Conservation (phyloP, 2,113 vertebrate species). For the Crotalus horridus region DNA sequence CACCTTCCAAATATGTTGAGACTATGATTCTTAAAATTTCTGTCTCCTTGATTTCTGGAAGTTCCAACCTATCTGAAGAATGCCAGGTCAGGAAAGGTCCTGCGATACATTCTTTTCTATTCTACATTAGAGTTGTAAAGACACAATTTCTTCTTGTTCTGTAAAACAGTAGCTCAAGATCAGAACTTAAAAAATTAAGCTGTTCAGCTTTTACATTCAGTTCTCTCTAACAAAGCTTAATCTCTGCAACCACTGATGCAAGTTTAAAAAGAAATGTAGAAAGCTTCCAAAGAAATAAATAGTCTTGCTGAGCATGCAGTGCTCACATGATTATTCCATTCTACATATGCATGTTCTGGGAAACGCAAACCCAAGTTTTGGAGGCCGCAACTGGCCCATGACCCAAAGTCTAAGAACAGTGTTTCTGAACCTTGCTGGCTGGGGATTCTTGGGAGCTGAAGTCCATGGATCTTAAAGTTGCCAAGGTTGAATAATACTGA, state of each 20-base stretch:
- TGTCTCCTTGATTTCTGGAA: not conserved
- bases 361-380: not conserved
- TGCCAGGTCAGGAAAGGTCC: not conserved
- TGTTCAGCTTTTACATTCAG: not conserved
- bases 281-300: not conserved
- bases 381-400: not conserved
- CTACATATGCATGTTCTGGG: not conserved
- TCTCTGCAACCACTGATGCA: not conserved
- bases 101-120: not conserved
- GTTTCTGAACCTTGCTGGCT: not conserved
- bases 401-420: not conserved
- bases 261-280: not conserved
- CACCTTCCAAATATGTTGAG: not conserved
- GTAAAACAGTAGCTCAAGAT: not conserved
- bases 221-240: not conserved
- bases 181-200: not conserved
- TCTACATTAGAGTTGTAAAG: not conserved
- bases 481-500: not conserved
- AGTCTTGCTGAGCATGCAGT: not conserved
- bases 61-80: not conserved
- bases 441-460: not conserved
- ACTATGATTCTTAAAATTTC: not conserved
- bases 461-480: not conserved
- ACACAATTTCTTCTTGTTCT: not conserved
- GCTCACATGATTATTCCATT: not conserved